These are phyloP conservation scores for Hirudinaria manillensis DNA, from an alignment of 2,888 invertebrate genomes.

Conservation along the genomic window DNA sequence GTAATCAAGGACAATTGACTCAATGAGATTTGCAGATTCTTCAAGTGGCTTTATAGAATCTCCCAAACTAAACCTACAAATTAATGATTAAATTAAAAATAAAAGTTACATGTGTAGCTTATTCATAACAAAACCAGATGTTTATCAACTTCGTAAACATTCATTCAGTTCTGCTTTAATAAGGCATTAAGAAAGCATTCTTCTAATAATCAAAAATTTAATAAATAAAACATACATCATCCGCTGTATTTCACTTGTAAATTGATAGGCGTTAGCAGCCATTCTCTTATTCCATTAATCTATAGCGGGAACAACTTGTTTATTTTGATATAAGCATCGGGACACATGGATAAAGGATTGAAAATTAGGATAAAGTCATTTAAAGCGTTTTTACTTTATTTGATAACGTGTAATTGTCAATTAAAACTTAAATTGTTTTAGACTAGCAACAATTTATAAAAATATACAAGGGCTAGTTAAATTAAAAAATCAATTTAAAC, in stretches of 20 bases:
- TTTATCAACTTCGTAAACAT: no score
- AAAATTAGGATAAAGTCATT: no score
- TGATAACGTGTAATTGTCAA: neutral
- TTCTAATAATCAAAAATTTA: no score
- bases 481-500: neutral
- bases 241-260: constrained; percentile 39
- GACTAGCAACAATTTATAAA: no score
- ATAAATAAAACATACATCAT: constrained; percentile 38
- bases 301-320: neutral
- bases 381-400: neutral
- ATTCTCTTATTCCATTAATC: neutral
- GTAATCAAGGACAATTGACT: constrained; percentile 64
- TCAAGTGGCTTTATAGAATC: constrained; percentile 75
- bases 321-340: neutral
- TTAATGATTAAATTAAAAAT: neutral
- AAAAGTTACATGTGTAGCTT: no score
- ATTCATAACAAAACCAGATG: no score
- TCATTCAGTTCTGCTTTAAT: no score
- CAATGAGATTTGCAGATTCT: constrained; percentile 76
- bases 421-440: neutral
- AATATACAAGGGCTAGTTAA: neutral
- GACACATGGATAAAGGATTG: neutral
- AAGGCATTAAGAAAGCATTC: constrained; percentile 14
- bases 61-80: constrained; percentile 74
- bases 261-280: constrained; percentile 22